phyloP scores from a whole-genome alignment of 2,113 vertebrate genomes.

The Misgurnus anguillicaudatus region DNA sequence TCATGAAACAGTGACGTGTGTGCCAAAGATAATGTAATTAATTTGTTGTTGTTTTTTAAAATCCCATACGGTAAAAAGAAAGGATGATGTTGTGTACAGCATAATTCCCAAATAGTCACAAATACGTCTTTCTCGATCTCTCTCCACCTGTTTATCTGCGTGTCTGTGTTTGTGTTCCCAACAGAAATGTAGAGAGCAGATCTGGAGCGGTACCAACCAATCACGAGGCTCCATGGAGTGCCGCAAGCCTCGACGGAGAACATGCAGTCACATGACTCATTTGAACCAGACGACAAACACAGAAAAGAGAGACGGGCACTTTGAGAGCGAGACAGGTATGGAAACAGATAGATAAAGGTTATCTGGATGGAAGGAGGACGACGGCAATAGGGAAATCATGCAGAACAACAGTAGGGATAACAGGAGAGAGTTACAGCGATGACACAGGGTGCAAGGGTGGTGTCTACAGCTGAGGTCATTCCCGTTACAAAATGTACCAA shows the following conservation, averaged over 20 bases:
- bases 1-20: constrained; percentile 16
- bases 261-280: neutral
- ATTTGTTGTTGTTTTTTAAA: neutral
- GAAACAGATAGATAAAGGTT: neutral
- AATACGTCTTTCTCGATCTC: neutral
- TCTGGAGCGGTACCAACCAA: neutral
- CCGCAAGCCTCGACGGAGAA: neutral
- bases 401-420: neutral
- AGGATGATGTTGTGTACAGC: neutral
- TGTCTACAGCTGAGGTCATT: neutral
- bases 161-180: neutral
- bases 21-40: neutral
- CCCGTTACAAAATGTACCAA: neutral
- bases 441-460: neutral
- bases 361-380: neutral
- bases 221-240: neutral
- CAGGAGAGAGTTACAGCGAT: neutral
- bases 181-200: neutral
- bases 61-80: neutral
- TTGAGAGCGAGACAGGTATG: neutral
- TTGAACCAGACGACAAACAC: neutral
- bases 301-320: neutral
- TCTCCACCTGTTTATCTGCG: constrained; percentile 14
- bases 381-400: neutral
- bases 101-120: neutral